These are phyloP conservation scores for Drosophila cognata DNA, from an alignment of 2,888 invertebrate species.

Conservation along the genomic window DNA sequence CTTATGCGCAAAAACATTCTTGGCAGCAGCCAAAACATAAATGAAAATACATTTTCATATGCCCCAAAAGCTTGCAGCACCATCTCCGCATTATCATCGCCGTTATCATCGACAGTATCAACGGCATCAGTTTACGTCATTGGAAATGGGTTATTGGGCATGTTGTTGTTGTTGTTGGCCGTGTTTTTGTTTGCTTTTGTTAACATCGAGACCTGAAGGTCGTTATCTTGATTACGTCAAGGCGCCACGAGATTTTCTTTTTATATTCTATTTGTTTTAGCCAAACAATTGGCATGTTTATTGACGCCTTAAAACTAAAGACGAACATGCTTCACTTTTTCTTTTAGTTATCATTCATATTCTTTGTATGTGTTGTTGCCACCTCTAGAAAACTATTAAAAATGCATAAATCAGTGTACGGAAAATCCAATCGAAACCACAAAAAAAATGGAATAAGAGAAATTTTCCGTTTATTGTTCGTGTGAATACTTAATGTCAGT, in stretches of 20 bases:
- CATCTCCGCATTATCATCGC: conserved; percentile 13
- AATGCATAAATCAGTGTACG: not conserved
- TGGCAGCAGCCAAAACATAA: conserved; percentile 1
- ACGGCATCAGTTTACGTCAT: conserved; percentile 46
- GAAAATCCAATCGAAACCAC: not conserved
- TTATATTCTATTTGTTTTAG: not conserved
- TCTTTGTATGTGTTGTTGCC: not conserved
- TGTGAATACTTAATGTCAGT: conserved; percentile 15
- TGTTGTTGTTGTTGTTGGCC: not conserved
- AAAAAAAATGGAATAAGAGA: not conserved
- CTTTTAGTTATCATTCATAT: not conserved
- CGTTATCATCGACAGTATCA: conserved; percentile 17
- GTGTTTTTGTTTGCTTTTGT: not conserved
- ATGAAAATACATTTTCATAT: not conserved
- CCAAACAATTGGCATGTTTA: not conserved
- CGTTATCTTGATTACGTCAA: conserved; percentile 24
- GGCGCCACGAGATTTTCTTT: conserved; percentile 18
- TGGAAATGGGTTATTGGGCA: conserved; percentile 5
- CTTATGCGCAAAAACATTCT: conserved; percentile 34
- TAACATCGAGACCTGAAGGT: conserved; percentile 15
- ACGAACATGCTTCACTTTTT: not conserved
- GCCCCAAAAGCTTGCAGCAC: conserved; percentile 1
- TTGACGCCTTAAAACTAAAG: not conserved
- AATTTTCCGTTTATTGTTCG: not conserved
- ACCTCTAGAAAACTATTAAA: not conserved